Conservation (phyloP, 2,797 vertebrate genomes). For the Vespertilio murinus region DNA sequence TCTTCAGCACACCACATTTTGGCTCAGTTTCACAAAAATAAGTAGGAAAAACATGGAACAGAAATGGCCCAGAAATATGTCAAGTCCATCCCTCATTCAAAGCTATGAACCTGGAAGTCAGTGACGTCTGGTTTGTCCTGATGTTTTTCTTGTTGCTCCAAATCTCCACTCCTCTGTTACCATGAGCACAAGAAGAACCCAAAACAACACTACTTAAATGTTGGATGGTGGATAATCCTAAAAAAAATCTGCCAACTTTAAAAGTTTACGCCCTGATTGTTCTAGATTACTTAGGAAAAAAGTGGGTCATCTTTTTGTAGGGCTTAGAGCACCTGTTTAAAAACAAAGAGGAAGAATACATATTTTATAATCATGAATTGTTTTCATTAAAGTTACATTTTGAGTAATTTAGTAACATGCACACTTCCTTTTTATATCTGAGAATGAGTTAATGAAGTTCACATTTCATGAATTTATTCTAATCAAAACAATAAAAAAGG, state of each 20-base stretch:
- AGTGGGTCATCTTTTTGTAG: slow-evolving; percentile 6
- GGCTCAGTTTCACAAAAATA: slow-evolving; percentile 60
- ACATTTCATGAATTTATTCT: slow-evolving; percentile 49
- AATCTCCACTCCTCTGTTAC: background rate
- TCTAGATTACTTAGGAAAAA: slow-evolving; percentile 30
- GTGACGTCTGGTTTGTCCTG: background rate
- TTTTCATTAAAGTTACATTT: slow-evolving; percentile 46
- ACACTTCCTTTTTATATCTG: slow-evolving; percentile 2
- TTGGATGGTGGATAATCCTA: background rate
- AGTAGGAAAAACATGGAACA: slow-evolving; percentile 38
- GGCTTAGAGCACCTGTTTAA: background rate
- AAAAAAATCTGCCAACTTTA: slow-evolving; percentile 27
- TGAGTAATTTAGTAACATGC: slow-evolving; percentile 27
- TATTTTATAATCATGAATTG: slow-evolving; percentile 6
- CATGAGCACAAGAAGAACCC: slow-evolving; percentile 8
- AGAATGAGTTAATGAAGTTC: slow-evolving; percentile 45
- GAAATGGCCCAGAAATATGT: slow-evolving; percentile 38
- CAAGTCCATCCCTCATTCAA: background rate
- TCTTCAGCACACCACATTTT: slow-evolving; percentile 62
- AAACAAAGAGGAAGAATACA: background rate
- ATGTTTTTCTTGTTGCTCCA: slow-evolving; percentile 1
- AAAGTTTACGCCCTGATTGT: background rate
- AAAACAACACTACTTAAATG: slow-evolving; percentile 29
- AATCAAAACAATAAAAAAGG: slow-evolving; percentile 55
- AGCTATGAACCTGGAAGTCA: background rate